Evolutionary conservation across 2,113 vertebrate genomes (phyloP).

Genomic region (Saccopteryx leptura): DNA sequence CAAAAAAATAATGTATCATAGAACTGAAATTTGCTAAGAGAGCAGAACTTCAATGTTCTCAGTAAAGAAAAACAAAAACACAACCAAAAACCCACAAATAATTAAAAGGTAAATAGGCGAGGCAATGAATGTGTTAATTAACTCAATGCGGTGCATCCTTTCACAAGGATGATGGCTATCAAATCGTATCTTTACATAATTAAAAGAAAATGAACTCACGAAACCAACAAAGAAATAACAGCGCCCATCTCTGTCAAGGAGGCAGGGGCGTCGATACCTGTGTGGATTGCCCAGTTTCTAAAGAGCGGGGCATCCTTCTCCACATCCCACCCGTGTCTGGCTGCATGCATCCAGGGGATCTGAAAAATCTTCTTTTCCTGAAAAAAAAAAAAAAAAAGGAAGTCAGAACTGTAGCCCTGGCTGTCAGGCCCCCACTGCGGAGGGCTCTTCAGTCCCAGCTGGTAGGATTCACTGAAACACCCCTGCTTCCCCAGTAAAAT

Average conservation of each 20-base stretch:
- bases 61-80: background rate
- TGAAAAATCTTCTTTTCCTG: slow-evolving; percentile 96
- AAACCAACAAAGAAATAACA: background rate
- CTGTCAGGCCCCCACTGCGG: background rate
- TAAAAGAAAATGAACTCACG: background rate
- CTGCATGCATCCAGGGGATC: slow-evolving; percentile 96
- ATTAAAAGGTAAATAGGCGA: background rate
- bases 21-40: background rate
- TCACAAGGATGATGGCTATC: background rate
- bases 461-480: background rate
- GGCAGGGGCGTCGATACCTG: slow-evolving; percentile 87
- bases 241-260: accelerated
- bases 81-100: background rate
- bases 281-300: slow-evolving; percentile 95
- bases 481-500: background rate
- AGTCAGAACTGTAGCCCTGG: background rate
- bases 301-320: slow-evolving; percentile 95
- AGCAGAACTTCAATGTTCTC: background rate
- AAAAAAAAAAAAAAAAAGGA: slow-evolving; percentile 61
- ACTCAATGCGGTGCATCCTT: background rate
- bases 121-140: too few relatives aligned
- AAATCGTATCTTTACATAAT: background rate
- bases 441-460: background rate
- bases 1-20: background rate
- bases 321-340: slow-evolving; percentile 95